Conservation (phyloP, 2,888 invertebrate genomes). For the Anodontia alba region DNA sequence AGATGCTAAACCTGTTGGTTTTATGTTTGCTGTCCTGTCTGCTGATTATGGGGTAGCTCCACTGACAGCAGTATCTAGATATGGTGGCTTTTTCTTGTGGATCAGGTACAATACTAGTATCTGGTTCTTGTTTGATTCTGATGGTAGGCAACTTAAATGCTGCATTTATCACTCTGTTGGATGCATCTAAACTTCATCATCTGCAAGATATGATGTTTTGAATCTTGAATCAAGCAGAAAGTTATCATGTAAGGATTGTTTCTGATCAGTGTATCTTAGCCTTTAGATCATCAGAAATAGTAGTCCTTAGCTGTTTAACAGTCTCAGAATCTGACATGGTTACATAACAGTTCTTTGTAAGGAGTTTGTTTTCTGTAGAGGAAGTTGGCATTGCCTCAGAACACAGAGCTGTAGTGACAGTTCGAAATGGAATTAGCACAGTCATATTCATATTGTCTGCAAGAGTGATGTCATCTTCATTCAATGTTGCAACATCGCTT, state of each 20-base stretch:
- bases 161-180: no score
- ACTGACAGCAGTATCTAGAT: no score
- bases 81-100: no score
- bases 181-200: no score
- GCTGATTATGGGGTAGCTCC: no score
- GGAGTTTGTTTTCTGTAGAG: neutral
- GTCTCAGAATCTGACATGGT: neutral
- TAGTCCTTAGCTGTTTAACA: neutral
- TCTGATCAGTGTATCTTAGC: slow-evolving; percentile 5
- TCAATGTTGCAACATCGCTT: neutral
- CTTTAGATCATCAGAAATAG: neutral
- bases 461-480: neutral
- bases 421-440: neutral
- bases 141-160: no score
- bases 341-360: neutral
- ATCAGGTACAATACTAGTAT: no score
- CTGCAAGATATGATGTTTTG: slow-evolving; percentile 1
- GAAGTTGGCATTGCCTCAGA: neutral
- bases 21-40: neutral
- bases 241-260: slow-evolving; percentile 10
- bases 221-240: slow-evolving; percentile 21
- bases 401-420: neutral
- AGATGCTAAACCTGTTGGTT: slow-evolving; percentile 18
- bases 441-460: neutral
- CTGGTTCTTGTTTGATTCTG: no score